phyloP scores from a whole-genome alignment of 2,113 vertebrate species.

The Dissostichus mawsoni region DNA sequence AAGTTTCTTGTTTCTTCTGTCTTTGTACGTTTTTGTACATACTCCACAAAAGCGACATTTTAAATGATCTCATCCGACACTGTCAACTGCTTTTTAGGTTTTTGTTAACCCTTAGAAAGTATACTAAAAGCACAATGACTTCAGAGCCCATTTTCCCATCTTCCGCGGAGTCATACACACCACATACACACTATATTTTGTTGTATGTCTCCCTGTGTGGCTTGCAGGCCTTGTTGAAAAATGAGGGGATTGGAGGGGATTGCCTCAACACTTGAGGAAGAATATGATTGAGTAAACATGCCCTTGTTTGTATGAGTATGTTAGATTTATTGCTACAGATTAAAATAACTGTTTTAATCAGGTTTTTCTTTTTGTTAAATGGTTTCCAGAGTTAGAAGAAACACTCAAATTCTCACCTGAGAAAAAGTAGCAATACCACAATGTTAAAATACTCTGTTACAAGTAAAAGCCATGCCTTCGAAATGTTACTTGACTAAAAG shows the following conservation, averaged over 20 bases:
- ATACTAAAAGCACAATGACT: constrained; percentile 74
- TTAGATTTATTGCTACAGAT: constrained; percentile 82
- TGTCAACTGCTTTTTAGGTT: constrained; percentile 51
- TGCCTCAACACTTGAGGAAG: constrained; percentile 54
- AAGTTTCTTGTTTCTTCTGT: constrained; percentile 50
- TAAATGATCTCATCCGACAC: constrained; percentile 48
- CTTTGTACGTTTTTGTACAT: constrained; percentile 67
- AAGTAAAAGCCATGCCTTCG: no score
- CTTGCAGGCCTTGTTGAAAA: constrained; percentile 60
- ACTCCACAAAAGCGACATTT: constrained; percentile 61
- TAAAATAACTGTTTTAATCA: constrained; percentile 78
- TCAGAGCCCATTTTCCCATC: constrained; percentile 40
- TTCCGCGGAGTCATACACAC: constrained; percentile 41
- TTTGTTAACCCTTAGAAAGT: constrained; percentile 66
- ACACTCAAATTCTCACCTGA: no score
- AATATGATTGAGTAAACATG: constrained; percentile 66
- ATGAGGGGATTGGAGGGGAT: constrained; percentile 54
- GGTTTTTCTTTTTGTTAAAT: constrained; percentile 25
- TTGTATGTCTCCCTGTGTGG: constrained; percentile 60
- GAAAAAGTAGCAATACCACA: no score
- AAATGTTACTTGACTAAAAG: no score
- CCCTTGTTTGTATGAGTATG: constrained; percentile 79
- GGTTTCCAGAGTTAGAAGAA: no score
- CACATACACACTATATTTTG: constrained; percentile 33
- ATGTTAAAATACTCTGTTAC: no score